Base-by-base conservation (phyloP, 2,797 vertebrate genomes). In the Poliocrania exsul region DNA sequence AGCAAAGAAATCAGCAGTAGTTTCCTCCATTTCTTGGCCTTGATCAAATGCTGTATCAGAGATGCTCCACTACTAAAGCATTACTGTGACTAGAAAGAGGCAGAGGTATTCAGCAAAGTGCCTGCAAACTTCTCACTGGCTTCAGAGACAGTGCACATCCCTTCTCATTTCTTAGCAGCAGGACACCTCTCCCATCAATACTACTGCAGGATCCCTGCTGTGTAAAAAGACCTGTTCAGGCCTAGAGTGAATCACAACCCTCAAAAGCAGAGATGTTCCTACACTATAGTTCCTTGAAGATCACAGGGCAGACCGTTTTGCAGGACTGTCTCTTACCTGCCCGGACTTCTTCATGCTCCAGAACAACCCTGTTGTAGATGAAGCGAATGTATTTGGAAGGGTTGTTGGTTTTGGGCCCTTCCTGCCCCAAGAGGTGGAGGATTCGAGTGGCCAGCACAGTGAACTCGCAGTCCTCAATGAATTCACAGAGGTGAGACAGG, bases 381-480 rank as follows among this genome's bases (percentile, higher is more conserved):
- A 98, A 98, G 56, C 98, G 98, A 73, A 98, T 98, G 26, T 98
- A 98, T 94, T 98, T 98, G 69, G 98, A 98, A 31, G 98, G 98
- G 60, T 97, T 98, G 93, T 97, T 97, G 75, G 98, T 98, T 91
- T 97, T 98, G 78, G 98, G 98, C 7, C 98, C 98, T 94, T 98
- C 98, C 60, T 98, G 98, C 60, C 98, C 98, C 80, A 98, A 16
- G 18, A 98, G 96, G 53, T 98, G 98, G 72, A 98, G 97, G 88
- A 98, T 98, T 8, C 98, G 98, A 11, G 98, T 98, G 61, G 98
- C 98, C 88, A 98, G 95, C 88, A 98, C 98, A 0, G 98, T 98
- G 92, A 98, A 98, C 88, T 98, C 98, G 1, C 98, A 98, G 93
- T 98, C 98, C 89, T 98, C 98, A 0, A 98, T 98, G 96, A 98